Conservation (phyloP, 30 jellyfish, hydroid and myxozoan species). For the Aurelia sp. region DNA sequence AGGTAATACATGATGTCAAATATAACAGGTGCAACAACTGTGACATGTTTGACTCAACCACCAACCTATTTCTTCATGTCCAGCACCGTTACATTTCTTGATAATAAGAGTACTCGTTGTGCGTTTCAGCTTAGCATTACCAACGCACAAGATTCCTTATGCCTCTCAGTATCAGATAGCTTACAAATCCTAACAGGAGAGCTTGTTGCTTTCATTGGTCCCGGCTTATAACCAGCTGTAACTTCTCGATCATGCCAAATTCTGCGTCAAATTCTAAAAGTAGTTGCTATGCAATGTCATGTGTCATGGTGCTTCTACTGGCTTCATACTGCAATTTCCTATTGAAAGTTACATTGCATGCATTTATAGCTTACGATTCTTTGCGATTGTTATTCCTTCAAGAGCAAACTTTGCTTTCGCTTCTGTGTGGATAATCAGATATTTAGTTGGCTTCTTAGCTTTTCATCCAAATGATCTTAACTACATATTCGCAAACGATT, state of each 20-base stretch:
- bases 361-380: conserved; percentile 7
- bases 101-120: too few species aligned
- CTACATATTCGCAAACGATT: not conserved
- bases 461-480: not conserved
- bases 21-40: too few species aligned
- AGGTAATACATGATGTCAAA: too few species aligned
- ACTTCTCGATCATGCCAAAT: not conserved
- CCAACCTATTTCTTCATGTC: too few species aligned
- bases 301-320: not conserved
- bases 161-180: conserved; percentile 20
- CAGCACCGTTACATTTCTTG: too few species aligned
- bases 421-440: not conserved
- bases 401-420: not conserved
- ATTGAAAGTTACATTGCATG: conserved; percentile 4
- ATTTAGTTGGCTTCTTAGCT: not conserved
- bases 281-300: not conserved
- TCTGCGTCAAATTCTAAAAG: not conserved
- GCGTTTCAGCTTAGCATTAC: too few species aligned
- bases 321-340: not conserved
- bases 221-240: not conserved
- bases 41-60: too few species aligned
- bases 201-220: not conserved
- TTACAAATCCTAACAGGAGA: not conserved
- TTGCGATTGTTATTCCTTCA: not conserved
- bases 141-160: too few species aligned